Percentiles rank a stretch among this genome's conserved stretches.
These are phyloP conservation scores for Platycercus adscitus DNA, from an alignment of 2,113 vertebrate genomes.

Conservation along the genomic window DNA sequence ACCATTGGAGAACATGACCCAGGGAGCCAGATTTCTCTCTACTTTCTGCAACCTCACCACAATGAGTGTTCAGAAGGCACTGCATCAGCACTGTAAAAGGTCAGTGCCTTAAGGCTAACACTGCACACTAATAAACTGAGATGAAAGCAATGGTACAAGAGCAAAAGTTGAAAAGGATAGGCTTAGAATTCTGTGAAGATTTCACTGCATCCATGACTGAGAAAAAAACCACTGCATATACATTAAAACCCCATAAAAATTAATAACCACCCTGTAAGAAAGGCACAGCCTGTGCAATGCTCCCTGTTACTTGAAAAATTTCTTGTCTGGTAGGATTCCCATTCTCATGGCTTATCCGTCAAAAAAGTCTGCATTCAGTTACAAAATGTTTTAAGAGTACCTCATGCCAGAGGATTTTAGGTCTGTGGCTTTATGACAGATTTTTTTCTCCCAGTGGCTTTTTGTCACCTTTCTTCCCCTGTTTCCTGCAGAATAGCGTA, in stretches of 20 bases:
- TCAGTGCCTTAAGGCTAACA: neutral
- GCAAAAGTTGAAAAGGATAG: neutral
- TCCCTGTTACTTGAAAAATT: neutral
- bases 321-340: neutral
- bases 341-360: neutral
- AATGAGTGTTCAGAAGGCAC: neutral
- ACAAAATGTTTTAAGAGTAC: neutral
- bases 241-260: neutral
- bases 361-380: neutral
- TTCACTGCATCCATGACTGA: neutral
- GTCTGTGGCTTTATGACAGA: neutral
- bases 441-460: neutral
- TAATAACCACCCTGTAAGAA: neutral
- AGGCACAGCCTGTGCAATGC: neutral
- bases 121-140: neutral
- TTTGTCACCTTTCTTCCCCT: fast-evolving
- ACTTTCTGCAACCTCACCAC: neutral
- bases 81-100: neutral
- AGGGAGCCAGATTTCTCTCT: neutral
- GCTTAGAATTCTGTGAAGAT: neutral
- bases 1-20: neutral
- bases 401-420: neutral
- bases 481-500: neutral
- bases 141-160: neutral
- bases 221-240: neutral